Evolutionary conservation across 2,888 invertebrate genomes (phyloP).

Genomic region (Tenthredo notha): DNA sequence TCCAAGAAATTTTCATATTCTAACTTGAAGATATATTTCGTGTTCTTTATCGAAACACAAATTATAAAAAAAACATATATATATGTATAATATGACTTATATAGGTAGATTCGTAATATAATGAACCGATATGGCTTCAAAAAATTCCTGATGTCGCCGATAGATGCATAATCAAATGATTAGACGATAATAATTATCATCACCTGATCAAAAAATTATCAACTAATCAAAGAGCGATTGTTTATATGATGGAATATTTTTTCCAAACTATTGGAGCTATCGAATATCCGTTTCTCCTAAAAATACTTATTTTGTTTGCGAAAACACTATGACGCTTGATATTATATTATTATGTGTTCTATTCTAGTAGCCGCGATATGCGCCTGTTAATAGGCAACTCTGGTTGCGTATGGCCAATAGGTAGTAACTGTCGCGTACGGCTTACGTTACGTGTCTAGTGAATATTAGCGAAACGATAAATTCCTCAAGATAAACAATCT

Average conservation of each 20-base stretch:
- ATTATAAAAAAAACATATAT: neutral
- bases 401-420: neutral
- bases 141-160: neutral
- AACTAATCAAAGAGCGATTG: neutral
- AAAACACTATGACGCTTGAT: neutral
- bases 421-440: neutral
- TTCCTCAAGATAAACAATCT: neutral
- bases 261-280: neutral
- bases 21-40: neutral
- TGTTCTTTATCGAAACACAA: neutral
- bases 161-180: neutral
- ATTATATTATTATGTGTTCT: neutral
- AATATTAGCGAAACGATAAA: neutral
- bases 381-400: slow-evolving; percentile 1
- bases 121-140: neutral
- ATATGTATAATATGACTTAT: neutral
- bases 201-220: neutral
- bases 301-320: neutral
- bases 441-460: too few species aligned
- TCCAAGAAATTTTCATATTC: neutral
- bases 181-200: neutral
- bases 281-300: neutral
- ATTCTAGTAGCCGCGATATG: neutral
- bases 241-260: neutral
- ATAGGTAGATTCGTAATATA: neutral